Percentiles rank a stretch among this genome's conserved stretches.
These are phyloP conservation scores for Colletes collaris DNA, from an alignment of 2,888 invertebrate species.

Conservation along the genomic window DNA sequence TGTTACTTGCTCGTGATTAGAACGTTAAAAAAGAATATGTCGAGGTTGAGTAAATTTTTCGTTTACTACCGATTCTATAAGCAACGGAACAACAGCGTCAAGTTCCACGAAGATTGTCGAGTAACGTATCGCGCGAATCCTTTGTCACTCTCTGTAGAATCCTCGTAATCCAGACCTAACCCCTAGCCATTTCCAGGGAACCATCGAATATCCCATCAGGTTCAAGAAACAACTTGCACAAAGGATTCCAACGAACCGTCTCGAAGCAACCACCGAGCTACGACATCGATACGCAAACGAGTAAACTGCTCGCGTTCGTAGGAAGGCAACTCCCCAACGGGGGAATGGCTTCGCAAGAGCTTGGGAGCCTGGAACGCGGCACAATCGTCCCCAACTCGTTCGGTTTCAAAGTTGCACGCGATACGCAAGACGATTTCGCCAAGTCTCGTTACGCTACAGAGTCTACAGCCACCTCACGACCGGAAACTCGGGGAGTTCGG, in stretches of 20 bases:
- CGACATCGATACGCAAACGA: slow-evolving; percentile 34
- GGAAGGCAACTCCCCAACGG: neutral
- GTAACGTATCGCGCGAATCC: too few species aligned
- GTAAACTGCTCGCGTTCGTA: neutral
- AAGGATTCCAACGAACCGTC: neutral
- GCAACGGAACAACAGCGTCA: too few species aligned
- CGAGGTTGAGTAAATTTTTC: too few species aligned
- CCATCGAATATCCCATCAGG: too few species aligned
- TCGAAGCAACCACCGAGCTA: neutral
- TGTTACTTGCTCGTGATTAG: neutral
- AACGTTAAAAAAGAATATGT: too few species aligned
- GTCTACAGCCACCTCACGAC: neutral
- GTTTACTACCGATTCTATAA: too few species aligned
- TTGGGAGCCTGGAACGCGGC: neutral
- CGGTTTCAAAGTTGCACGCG: neutral
- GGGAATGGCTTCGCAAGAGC: neutral
- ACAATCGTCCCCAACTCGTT: slow-evolving; percentile 2
- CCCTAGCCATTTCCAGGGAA: too few species aligned
- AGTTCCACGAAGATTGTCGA: too few species aligned
- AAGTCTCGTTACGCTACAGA: slow-evolving; percentile 27
- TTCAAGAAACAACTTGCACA: too few species aligned
- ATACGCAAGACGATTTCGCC: slow-evolving; percentile 8
- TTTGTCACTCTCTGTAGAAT: too few species aligned
- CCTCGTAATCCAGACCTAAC: too few species aligned
- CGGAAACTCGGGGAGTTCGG: slow-evolving; percentile 15